A percentile compares a stretch with the other conserved stretches of the same genome.
phyloP scores from a whole-genome alignment of 1,140 invertebrate species.

The Bombus sylvicola region DNA sequence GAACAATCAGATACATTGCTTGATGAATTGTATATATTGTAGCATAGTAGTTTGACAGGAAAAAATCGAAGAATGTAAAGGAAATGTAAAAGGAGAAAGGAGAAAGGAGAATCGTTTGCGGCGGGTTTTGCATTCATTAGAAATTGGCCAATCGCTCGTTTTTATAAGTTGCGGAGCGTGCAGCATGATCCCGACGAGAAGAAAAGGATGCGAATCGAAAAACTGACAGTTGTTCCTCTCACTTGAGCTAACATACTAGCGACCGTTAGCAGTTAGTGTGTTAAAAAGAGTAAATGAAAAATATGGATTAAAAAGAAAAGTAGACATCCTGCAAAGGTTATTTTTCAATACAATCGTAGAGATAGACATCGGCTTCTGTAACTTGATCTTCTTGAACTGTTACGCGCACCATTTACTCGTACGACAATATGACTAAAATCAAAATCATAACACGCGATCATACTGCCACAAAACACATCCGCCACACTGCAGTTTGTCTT shows the following conservation, averaged over 20 bases:
- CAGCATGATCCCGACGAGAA: slow-evolving; percentile 47
- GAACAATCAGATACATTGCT: slow-evolving; percentile 66
- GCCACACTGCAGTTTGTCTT: not conserved
- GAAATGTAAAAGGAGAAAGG: slow-evolving; percentile 9
- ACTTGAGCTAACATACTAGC: slow-evolving; percentile 62
- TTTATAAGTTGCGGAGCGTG: slow-evolving; percentile 31
- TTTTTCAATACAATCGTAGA: slow-evolving; percentile 74
- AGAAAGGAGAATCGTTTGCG: slow-evolving; percentile 29
- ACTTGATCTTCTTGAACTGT: slow-evolving; percentile 58
- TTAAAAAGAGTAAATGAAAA: slow-evolving; percentile 51
- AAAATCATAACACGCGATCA: slow-evolving; percentile 19
- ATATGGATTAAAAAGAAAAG: slow-evolving; percentile 40
- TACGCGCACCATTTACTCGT: not conserved
- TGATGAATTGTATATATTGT: slow-evolving; percentile 71
- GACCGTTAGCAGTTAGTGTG: slow-evolving; percentile 53
- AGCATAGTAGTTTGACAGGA: slow-evolving; percentile 67
- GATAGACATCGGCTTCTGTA: slow-evolving; percentile 62
- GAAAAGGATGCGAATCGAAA: slow-evolving; percentile 43
- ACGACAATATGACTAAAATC: slow-evolving; percentile 42
- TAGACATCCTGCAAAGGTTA: slow-evolving; percentile 68
- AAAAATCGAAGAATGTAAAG: slow-evolving; percentile 40
- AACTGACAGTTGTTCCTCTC: slow-evolving; percentile 65
- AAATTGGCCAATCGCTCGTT: slow-evolving; percentile 62
- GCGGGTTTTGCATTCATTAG: slow-evolving; percentile 39
- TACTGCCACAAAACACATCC: not conserved